Percentiles rank a stretch among this genome's conserved stretches.
These are phyloP conservation scores for Siderastrea siderea DNA, from an alignment of 92 coral and sea anemone genomes.

Conservation along the genomic window DNA sequence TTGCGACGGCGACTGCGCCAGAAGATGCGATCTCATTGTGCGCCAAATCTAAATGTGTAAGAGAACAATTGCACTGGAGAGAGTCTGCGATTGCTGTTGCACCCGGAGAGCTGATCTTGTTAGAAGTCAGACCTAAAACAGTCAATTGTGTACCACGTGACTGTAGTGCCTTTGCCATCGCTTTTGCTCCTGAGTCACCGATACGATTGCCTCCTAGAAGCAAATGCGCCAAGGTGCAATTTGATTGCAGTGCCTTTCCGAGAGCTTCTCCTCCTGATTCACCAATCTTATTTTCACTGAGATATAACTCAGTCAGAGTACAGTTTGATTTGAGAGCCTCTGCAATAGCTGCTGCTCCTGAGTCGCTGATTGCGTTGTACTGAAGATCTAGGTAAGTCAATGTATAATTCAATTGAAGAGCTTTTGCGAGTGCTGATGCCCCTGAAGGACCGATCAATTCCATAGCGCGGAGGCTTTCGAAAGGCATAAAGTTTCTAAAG, in stretches of 20 bases:
- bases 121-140: not conserved
- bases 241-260: not conserved
- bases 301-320: not conserved
- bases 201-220: not conserved
- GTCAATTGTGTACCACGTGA: not conserved
- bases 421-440: not conserved
- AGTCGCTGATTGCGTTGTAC: not conserved
- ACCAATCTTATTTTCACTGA: not conserved
- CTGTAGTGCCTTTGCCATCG: not conserved
- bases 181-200: constrained; percentile 5
- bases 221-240: not conserved
- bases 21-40: not conserved
- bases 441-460: not conserved
- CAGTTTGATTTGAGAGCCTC: constrained; percentile 6
- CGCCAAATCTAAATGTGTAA: not conserved
- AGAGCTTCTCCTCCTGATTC: constrained; percentile 6
- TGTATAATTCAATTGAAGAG: constrained; percentile 18
- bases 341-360: constrained; percentile 9
- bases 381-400: constrained; percentile 12
- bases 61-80: not conserved
- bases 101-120: not conserved
- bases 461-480: not conserved
- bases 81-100: not conserved
- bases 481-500: not conserved
- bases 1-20: not conserved